Base-by-base conservation (phyloP, 1,140 invertebrate species). In the Sitobion miscanthi region DNA sequence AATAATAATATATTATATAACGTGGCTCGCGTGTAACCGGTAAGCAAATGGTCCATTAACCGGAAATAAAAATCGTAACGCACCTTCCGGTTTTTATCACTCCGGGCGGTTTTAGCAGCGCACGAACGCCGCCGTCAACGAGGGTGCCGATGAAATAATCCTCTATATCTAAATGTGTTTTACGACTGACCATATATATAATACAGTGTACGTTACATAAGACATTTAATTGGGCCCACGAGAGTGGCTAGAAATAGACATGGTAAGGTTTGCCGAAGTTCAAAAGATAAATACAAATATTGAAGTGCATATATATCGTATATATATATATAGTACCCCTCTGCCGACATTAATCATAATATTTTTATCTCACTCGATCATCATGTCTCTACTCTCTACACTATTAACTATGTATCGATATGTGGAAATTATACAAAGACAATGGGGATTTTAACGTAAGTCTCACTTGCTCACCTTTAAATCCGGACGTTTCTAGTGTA, bases 41-140 rank as follows among this genome's bases (percentile, higher is more conserved):
- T 30, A 49, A 85, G 82, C 49, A 86, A 86, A 85, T 54, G 91
- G 91, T 20, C 82, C 91, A 83, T 93, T 93, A 93, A 93, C 91
- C 77, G 91, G 77, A 54, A 86, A 92, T 49, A 38, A 83, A 82
- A 92, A 93, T 85, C 82, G 91, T 57, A 93, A 93, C 82, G 77
- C 49, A 25, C 91, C 35, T 85, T 92, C 77, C 91, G 91, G 91
- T 52, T 93, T 93, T 57, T 93, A 93, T 93, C 82, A 35, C 77
- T 57, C 5, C 9, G 38, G 49, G 49, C 17, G 25, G 45, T 21
- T 57, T 90, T 86, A 45, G 45, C 49, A 69, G 90, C 45, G 23
- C 83, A 42, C 83, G 57, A 52, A 25, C 14, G n/a, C 38, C 38
- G 3, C 4, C 21, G 38, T 47, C 57, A 23, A n/a, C 7, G 14